A percentile compares a stretch with the other conserved stretches of the same genome.
Evolutionary conservation across 1,140 invertebrate genomes (phyloP).

Genomic region (Pinna nobilis): DNA sequence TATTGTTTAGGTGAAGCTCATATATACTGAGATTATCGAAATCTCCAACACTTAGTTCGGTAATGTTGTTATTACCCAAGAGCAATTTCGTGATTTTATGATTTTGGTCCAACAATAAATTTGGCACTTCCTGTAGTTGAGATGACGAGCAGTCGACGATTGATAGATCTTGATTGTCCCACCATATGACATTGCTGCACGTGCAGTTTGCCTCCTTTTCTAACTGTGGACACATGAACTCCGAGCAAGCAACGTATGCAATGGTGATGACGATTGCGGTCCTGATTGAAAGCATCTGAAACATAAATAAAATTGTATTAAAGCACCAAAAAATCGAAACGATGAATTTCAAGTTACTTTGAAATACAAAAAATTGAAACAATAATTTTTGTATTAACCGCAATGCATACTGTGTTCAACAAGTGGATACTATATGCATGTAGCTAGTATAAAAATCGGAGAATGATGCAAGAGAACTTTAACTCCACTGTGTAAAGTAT

Average conservation of each 20-base stretch:
- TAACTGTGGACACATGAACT: conserved; percentile 35
- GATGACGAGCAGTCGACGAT: conserved; percentile 37
- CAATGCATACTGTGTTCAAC: no score
- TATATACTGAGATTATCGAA: conserved; percentile 22
- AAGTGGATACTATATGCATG: no score
- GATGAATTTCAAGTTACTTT: no score
- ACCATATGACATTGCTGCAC: conserved; percentile 32
- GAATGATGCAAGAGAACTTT: no score
- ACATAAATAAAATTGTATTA: no score
- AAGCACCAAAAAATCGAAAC: no score
- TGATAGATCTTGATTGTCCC: conserved; percentile 32
- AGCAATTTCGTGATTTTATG: conserved; percentile 35
- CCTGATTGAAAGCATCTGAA: no score
- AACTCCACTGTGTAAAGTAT: no score
- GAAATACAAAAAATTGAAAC: no score
- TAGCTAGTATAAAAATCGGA: no score
- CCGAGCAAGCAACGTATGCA: conserved; percentile 1
- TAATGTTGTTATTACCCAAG: conserved; percentile 38
- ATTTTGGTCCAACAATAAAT: conserved; percentile 22
- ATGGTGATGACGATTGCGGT: no score
- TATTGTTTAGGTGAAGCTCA: conserved; percentile 38
- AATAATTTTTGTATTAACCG: no score
- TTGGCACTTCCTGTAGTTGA: conserved; percentile 32
- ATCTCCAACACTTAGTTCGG: conserved; percentile 8
- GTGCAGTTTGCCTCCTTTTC: conserved; percentile 28